Evolutionary conservation across 1,140 invertebrate genomes (phyloP), one percentile per base, ranked within the genome.

Genomic region (Drosophila pachea): DNA sequence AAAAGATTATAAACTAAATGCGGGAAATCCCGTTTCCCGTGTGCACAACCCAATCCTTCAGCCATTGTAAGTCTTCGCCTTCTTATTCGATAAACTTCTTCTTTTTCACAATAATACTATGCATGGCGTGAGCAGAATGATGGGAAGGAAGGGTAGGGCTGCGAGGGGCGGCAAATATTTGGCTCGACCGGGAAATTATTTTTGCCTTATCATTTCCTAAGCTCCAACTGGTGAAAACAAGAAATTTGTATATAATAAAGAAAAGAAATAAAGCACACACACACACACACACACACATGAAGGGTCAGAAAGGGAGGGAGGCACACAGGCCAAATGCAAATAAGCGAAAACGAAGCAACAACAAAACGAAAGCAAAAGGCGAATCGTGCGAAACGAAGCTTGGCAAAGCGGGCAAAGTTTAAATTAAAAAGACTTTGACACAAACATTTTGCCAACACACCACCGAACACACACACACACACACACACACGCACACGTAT

Each of bases 371-470:
- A 59, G 45, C 67, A 76, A 79, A 78, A 71, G 71, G 59, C 72
- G 72, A 75, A 61, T 78, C 76, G 61, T 71, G 76, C 64, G 59
- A 68, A 77, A 62, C 60, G 62, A 68, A 52, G 22, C 43, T 48
- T 38, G 38, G 7, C 52, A 68, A 70, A 65, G 36, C 56, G 33
- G 76, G 60, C 76, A 54, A 69, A 79, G 70, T 83, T 83, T 76
- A 84, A 83, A 83, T 83, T 83, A 83, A 84, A 84, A 83, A 84
- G 76, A 83, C 79, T 73, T 84, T 68, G 64, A 73, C 76, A 83
- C 71, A 70, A 73, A 79, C 72, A 76, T 75, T 79, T 75, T 64
- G 64, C 68, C 60, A 75, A 75, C 74, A 77, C 53, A 53, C 59
- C 59, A 33, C 52, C 42, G 48, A 42, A 65, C 48, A 50, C 49